phyloP scores from a whole-genome alignment of 1,140 invertebrate species.

The Tribolium castaneum region DNA sequence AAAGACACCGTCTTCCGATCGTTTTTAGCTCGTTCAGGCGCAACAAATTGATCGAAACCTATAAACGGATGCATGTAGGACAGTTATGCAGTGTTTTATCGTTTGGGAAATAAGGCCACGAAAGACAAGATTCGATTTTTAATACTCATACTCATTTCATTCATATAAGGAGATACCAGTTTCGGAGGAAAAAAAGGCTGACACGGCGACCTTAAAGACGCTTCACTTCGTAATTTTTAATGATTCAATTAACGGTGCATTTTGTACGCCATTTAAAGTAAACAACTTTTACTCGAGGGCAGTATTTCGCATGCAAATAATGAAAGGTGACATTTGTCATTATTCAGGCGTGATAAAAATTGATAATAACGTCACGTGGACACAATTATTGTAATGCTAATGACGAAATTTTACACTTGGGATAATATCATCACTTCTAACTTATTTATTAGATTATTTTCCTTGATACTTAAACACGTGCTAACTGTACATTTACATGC shows the following conservation, averaged over 20 bases:
- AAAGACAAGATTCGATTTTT: conserved; percentile 31
- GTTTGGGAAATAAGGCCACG: conserved; percentile 11
- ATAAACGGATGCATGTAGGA: conserved; percentile 32
- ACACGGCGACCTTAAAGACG: conserved; percentile 11
- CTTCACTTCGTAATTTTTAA: background rate
- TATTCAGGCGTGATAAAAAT: conserved; percentile 1
- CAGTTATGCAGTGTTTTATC: conserved; percentile 30
- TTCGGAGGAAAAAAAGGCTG: background rate
- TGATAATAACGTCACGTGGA: conserved; percentile 10
- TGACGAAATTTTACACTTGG: too few relatives aligned
- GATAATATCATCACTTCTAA: background rate
- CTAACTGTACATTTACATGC: conserved; percentile 22
- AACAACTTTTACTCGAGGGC: conserved; percentile 24
- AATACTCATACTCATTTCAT: conserved; percentile 34
- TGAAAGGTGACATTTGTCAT: conserved; percentile 23
- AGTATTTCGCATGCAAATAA: conserved; percentile 21
- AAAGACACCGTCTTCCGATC: conserved; percentile 10
- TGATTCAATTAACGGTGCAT: conserved; percentile 32
- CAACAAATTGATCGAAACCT: conserved; percentile 23
- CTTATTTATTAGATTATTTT: background rate
- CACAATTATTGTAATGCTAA: background rate
- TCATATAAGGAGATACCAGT: conserved; percentile 32
- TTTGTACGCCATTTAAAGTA: conserved; percentile 11
- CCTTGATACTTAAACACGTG: conserved; percentile 11
- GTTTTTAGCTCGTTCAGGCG: conserved; percentile 19